Evolutionary conservation across 2,113 vertebrate species (phyloP).

Genomic region (Argyrosomus japonicus): DNA sequence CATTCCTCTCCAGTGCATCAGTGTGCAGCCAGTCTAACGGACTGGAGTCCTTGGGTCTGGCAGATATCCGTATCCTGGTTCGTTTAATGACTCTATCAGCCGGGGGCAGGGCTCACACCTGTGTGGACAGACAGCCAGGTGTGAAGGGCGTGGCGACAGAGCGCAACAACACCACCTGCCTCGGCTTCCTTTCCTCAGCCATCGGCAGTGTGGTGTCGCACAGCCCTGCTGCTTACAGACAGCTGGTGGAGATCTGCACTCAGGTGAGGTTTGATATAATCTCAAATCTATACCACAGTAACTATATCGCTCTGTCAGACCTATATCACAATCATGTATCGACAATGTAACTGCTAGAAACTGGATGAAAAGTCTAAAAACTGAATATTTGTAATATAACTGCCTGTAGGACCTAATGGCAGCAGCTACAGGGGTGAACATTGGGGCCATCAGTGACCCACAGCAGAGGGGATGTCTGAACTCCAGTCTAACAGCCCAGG

Average conservation of each 20-base stretch:
- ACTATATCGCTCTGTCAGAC: neutral
- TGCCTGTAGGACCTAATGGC: slow-evolving; percentile 83
- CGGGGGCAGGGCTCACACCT: slow-evolving; percentile 80
- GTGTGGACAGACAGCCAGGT: slow-evolving; percentile 67
- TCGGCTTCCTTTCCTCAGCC: slow-evolving; percentile 85
- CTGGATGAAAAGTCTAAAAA: neutral
- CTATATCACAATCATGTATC: neutral
- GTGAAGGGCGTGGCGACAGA: slow-evolving; percentile 61
- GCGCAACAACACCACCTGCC: slow-evolving; percentile 76
- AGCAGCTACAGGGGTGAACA: slow-evolving; percentile 83
- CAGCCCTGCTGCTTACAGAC: slow-evolving; percentile 81
- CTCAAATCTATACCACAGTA: neutral
- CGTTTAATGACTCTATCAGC: slow-evolving; percentile 86
- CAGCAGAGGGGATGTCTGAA: slow-evolving; percentile 75
- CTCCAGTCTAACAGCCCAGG: slow-evolving; percentile 62
- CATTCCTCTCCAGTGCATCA: slow-evolving; percentile 68
- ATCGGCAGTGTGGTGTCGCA: slow-evolving; percentile 85
- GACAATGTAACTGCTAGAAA: neutral
- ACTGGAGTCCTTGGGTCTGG: slow-evolving; percentile 86
- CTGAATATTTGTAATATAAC: neutral
- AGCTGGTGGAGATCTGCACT: slow-evolving; percentile 87
- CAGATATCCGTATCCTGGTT: slow-evolving; percentile 86
- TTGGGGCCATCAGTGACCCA: slow-evolving; percentile 75
- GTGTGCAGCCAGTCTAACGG: slow-evolving; percentile 80
- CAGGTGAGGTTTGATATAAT: slow-evolving; percentile 73